A percentile compares a stretch with the other conserved stretches of the same genome.
phyloP scores from a whole-genome alignment of 2,888 invertebrate genomes.

The Ditula angustiorana region DNA sequence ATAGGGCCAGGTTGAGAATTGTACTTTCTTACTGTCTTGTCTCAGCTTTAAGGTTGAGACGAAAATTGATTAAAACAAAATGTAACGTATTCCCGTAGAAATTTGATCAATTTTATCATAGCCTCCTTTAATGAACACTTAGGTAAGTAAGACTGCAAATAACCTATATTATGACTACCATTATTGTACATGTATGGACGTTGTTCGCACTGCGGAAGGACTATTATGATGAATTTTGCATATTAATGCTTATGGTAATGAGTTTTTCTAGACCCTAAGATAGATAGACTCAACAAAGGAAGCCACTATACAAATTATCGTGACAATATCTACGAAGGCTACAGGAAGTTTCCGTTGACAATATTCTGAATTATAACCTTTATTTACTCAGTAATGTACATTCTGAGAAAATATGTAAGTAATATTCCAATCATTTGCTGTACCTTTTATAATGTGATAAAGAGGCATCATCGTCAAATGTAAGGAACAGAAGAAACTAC shows the following conservation, averaged over 20 bases:
- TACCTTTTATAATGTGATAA: slow-evolving; percentile 2
- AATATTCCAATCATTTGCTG: too few relatives aligned
- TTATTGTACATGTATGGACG: not conserved
- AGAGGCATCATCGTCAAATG: not conserved
- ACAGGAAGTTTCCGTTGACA: slow-evolving; percentile 49
- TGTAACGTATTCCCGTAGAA: too few relatives aligned
- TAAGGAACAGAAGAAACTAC: not conserved
- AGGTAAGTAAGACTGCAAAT: too few relatives aligned
- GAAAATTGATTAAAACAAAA: too few relatives aligned
- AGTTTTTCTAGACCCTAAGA: slow-evolving; percentile 29
- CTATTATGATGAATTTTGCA: not conserved
- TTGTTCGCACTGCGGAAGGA: not conserved
- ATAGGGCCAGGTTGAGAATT: too few relatives aligned
- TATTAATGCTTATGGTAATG: slow-evolving; percentile 27
- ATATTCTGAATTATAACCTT: not conserved
- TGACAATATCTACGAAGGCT: slow-evolving; percentile 55
- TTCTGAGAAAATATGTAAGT: slow-evolving; percentile 10
- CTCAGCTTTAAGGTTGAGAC: too few relatives aligned
- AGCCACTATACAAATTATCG: slow-evolving; percentile 49
- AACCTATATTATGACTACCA: too few relatives aligned
- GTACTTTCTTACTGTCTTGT: too few relatives aligned
- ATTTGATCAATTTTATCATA: too few relatives aligned
- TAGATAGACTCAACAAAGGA: slow-evolving; percentile 41
- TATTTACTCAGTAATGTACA: slow-evolving; percentile 22
- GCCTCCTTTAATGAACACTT: too few relatives aligned